These are phyloP conservation scores for Neomorphus geoffroyi DNA, from an alignment of 2,797 vertebrate species.

Conservation along the genomic window DNA sequence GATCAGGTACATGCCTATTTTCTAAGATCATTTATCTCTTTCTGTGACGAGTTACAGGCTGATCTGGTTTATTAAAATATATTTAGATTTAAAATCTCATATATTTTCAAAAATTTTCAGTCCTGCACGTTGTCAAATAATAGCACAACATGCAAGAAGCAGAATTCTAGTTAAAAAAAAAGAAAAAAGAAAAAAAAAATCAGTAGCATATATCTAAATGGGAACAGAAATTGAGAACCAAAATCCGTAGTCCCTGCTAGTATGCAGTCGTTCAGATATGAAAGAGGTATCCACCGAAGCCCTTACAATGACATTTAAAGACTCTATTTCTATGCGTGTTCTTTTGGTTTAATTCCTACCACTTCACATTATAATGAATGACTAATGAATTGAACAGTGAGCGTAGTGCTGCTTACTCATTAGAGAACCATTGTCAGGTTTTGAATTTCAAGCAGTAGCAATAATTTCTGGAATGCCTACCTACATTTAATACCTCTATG, in stretches of 20 bases:
- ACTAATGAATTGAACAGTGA: neutral
- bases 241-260: neutral
- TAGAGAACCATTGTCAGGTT: neutral
- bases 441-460: neutral
- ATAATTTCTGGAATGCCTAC: neutral
- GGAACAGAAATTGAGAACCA: neutral
- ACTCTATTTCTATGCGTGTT: neutral
- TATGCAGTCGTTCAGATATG: neutral
- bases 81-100: neutral
- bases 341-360: neutral
- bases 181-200: fast-evolving
- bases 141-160: neutral
- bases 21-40: neutral
- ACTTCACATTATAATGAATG: neutral
- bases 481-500: neutral
- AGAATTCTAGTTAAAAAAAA: neutral
- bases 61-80: neutral
- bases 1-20: neutral
- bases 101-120: neutral
- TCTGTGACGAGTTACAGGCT: neutral
- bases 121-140: neutral
- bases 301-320: neutral
- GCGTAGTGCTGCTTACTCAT: neutral
- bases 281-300: neutral
- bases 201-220: neutral